These are phyloP conservation scores for Macaca mulatta DNA, from an alignment of 2,113 vertebrate genomes.

Conservation along the genomic window DNA sequence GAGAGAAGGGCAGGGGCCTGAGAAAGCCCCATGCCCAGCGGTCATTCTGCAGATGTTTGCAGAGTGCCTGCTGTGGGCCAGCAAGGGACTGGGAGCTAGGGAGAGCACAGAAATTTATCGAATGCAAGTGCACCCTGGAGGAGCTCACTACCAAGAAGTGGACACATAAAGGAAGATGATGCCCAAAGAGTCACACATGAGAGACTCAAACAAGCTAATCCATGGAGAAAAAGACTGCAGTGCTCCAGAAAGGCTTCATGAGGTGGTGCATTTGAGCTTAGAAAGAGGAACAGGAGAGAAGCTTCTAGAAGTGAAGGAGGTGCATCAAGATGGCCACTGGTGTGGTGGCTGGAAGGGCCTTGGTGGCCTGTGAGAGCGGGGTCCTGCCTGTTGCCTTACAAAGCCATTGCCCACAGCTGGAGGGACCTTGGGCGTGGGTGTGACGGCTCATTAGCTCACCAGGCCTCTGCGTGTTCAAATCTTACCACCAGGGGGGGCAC, in stretches of 20 bases:
- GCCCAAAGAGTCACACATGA: background rate
- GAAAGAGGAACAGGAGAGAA: background rate
- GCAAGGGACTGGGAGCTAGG: background rate
- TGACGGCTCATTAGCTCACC: accelerated
- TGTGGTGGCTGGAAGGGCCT: background rate
- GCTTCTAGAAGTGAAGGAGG: constrained; percentile 24
- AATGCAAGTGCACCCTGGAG: background rate
- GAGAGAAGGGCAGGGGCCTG: background rate
- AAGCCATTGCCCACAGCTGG: background rate
- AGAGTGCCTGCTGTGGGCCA: background rate
- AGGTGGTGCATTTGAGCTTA: background rate
- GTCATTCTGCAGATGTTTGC: background rate
- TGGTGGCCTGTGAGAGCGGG: background rate
- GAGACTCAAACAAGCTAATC: background rate
- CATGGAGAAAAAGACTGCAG: background rate
- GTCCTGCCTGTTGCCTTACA: background rate
- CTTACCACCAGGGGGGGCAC: constrained; percentile 53
- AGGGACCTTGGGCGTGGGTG: background rate
- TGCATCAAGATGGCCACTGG: background rate
- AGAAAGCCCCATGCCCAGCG: background rate
- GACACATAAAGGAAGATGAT: background rate
- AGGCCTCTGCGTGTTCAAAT: background rate
- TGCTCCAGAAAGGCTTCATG: background rate
- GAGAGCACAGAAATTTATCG: background rate
- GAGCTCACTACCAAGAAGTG: background rate